Evolutionary conservation across 2,113 vertebrate species (phyloP).

Genomic region (Ranitomeya imitator): DNA sequence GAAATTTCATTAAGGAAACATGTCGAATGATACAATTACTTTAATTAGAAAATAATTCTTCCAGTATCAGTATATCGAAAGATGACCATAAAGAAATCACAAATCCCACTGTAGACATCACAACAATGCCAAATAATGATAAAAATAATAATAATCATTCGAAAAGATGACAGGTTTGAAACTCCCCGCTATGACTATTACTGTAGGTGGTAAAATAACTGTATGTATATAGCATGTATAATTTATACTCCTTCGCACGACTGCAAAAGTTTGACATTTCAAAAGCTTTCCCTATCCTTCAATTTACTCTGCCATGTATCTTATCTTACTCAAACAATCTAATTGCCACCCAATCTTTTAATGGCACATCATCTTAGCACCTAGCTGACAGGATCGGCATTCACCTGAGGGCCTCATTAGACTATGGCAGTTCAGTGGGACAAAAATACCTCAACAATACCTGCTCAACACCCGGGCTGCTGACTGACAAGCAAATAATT

Average conservation of each 20-base stretch:
- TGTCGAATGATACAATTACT: too few relatives aligned
- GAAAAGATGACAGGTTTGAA: background rate
- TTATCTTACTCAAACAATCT: slow-evolving; percentile 58
- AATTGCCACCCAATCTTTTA: slow-evolving; percentile 55
- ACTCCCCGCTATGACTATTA: slow-evolving; percentile 6
- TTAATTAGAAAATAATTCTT: too few relatives aligned
- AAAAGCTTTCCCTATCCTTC: slow-evolving; percentile 46
- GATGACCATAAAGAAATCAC: background rate
- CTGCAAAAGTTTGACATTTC: slow-evolving; percentile 52
- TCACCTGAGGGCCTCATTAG: slow-evolving; percentile 64
- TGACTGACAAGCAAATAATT: slow-evolving; percentile 74
- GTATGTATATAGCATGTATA: slow-evolving; percentile 39
- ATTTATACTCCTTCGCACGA: slow-evolving; percentile 34
- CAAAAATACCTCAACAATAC: slow-evolving; percentile 69
- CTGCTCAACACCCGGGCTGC: slow-evolving; percentile 68
- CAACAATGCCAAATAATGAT: background rate
- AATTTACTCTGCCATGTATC: slow-evolving; percentile 55
- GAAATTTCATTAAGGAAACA: background rate
- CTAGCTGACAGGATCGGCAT: slow-evolving; percentile 62
- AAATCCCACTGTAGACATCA: background rate
- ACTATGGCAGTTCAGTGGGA: slow-evolving; percentile 56
- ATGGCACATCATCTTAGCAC: slow-evolving; percentile 56
- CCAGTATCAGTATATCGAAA: background rate
- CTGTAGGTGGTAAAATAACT: slow-evolving; percentile 15
- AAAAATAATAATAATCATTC: background rate